Base-by-base conservation (phyloP, 2,113 vertebrate genomes). In the Malurus elegans region DNA sequence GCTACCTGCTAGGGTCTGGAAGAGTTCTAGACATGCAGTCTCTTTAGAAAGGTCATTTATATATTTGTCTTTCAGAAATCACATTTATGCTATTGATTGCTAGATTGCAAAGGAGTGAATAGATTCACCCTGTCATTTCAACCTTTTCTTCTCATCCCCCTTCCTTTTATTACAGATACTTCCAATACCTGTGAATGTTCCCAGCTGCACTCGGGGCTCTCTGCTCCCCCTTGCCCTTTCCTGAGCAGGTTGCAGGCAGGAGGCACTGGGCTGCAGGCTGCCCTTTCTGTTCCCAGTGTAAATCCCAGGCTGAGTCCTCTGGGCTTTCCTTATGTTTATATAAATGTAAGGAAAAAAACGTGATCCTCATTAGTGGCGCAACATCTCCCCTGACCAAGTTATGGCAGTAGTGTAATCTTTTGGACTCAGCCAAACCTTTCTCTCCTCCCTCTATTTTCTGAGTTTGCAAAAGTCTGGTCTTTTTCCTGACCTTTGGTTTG, bases 1-100 rank as follows among this genome's bases (percentile, higher is more conserved):
- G 38, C 80, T 42, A 78, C 25, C 54, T 72, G 15, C 31, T 44
- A 56, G n/a, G 16, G 7, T 36, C 44, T 78, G 18, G 65, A 83
- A 75, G 48, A 78, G 53, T 84, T 69, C 88, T 93, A 78, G 54
- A 16, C 72, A n/a, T 28, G 57, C 3, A 2, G 26, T 67, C 36
- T 90, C 64, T 80, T 95, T 56, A 80, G 79, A 96, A 96, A 96
- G 93, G 88, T 94, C 92, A 84, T 88, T 90, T 97, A 71, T 90
- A 53, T 60, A 56, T 88, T 90, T 92, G 85, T 86, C 90, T 95
- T 88, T 48, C 56, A 90, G 92, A 94, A 91, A 95, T 82, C 69
- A 86, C 79, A 87, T 94, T 96, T 95, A 62, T 83, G 66, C 47
- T 96, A 97, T 96, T 83, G 94, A 94, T 92, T 80, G 67, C 61